Evolutionary conservation across 2,113 vertebrate genomes (phyloP).

Genomic region (Hippocampus mohnikei): DNA sequence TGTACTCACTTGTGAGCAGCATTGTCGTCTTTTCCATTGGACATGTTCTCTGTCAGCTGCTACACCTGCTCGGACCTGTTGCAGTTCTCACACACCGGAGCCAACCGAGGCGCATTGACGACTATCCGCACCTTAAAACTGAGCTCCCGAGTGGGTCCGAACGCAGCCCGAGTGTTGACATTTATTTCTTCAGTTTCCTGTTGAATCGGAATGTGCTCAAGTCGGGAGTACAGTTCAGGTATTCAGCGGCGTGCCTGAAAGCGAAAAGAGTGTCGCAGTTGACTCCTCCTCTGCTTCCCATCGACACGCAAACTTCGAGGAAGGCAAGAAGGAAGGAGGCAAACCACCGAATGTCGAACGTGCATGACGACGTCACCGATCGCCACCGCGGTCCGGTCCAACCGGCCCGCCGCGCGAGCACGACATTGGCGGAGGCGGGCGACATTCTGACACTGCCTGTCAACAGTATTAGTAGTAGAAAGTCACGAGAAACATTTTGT

Average conservation of each 20-base stretch:
- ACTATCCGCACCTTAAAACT: background rate
- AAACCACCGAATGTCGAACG: background rate
- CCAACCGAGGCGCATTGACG: conserved; percentile 7
- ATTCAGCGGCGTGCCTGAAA: background rate
- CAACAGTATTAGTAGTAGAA: background rate
- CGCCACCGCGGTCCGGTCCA: background rate
- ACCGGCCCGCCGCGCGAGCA: background rate
- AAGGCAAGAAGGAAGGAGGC: background rate
- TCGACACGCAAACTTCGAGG: conserved; percentile 37
- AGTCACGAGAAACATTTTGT: background rate
- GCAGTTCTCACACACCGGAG: background rate
- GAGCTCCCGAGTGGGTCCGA: background rate
- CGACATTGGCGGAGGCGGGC: background rate
- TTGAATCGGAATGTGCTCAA: background rate
- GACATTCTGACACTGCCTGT: background rate
- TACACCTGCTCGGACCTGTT: conserved; percentile 46
- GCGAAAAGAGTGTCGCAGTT: conserved; percentile 3
- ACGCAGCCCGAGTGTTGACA: accelerated
- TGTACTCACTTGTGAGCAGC: conserved; percentile 61
- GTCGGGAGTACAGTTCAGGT: background rate
- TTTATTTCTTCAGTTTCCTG: background rate
- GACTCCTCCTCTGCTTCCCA: conserved; percentile 50
- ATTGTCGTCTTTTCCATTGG: conserved; percentile 66
- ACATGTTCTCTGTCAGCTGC: conserved; percentile 55
- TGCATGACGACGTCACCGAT: background rate